Evolutionary conservation across 2,888 invertebrate genomes (phyloP).

Genomic region (Cremastinae sp.): DNA sequence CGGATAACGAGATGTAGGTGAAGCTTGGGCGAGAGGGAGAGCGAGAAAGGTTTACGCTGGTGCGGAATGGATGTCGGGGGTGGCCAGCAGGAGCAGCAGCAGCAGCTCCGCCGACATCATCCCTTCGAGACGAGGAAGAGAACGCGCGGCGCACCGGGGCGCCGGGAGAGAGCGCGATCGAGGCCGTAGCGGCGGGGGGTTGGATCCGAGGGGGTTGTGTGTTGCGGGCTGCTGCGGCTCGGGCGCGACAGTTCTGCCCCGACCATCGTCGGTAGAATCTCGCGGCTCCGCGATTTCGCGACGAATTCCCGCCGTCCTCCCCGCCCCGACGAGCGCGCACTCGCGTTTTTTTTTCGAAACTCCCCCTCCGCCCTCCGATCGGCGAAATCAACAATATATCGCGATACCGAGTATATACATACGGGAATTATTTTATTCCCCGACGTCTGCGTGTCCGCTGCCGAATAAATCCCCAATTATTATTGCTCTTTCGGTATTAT

Average conservation of each 20-base stretch:
- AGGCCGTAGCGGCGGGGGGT: conserved; percentile 65
- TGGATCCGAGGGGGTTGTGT: conserved; percentile 74
- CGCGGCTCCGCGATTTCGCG: conserved; percentile 58
- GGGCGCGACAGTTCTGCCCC: conserved; percentile 80
- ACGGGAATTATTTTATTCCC: no score
- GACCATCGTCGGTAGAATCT: conserved; percentile 76
- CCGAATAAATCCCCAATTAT: no score
- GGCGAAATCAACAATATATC: neutral
- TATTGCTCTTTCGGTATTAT: no score
- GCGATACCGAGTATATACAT: no score
- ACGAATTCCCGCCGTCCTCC: conserved; percentile 9
- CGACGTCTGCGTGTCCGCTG: no score
- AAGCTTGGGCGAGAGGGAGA: conserved; percentile 66
- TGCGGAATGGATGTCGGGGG: conserved; percentile 56
- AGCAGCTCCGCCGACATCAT: conserved; percentile 55
- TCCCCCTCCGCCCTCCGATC: neutral
- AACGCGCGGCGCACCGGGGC: conserved; percentile 46
- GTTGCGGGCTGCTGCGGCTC: conserved; percentile 80
- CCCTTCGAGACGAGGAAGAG: conserved; percentile 52
- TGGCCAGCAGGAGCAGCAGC: conserved; percentile 53
- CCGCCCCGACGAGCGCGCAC: neutral
- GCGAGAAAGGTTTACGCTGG: conserved; percentile 30
- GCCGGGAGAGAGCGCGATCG: conserved; percentile 54
- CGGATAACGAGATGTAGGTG: conserved; percentile 72
- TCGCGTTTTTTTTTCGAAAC: neutral